These are phyloP conservation scores for Caenorhabditis panamensis DNA, from an alignment of 2,888 invertebrate species.

Conservation along the genomic window DNA sequence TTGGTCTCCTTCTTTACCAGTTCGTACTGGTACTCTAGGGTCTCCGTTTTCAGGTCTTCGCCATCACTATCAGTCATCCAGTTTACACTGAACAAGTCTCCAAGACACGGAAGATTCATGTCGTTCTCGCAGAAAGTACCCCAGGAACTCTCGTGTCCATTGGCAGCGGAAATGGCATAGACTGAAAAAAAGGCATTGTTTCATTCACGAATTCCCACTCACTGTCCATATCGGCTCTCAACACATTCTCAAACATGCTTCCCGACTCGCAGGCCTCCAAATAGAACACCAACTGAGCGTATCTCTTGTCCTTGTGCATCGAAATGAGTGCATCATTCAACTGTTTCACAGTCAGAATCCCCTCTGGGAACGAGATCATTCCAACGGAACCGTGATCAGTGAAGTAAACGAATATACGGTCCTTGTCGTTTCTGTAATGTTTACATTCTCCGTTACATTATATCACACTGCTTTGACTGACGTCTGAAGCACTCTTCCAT, in stretches of 20 bases:
- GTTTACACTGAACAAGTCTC: conserved; percentile 85
- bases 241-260: conserved; percentile 84
- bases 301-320: conserved; percentile 83
- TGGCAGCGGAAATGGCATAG: conserved; percentile 85
- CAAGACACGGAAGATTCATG: conserved; percentile 82
- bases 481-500: conserved; percentile 68
- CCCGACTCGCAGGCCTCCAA: conserved; percentile 86
- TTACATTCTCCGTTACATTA: conserved; percentile 81
- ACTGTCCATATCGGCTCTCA: conserved; percentile 82
- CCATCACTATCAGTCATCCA: conserved; percentile 85
- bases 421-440: conserved; percentile 84
- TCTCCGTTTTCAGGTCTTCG: conserved; percentile 83
- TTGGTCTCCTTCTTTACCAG: conserved; percentile 84
- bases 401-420: conserved; percentile 85
- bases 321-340: conserved; percentile 81
- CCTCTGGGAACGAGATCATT: conserved; percentile 84
- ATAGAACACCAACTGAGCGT: conserved; percentile 84
- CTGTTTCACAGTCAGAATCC: conserved; percentile 82
- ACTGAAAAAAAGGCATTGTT: conserved; percentile 81
- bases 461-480: conserved; percentile 78
- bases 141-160: conserved; percentile 84
- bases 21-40: conserved; percentile 84
- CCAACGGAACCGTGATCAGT: conserved; percentile 85
- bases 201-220: conserved; percentile 4
- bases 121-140: conserved; percentile 84